Evolutionary conservation across 2,797 vertebrate species (phyloP).

Genomic region (Acanthis flammea): DNA sequence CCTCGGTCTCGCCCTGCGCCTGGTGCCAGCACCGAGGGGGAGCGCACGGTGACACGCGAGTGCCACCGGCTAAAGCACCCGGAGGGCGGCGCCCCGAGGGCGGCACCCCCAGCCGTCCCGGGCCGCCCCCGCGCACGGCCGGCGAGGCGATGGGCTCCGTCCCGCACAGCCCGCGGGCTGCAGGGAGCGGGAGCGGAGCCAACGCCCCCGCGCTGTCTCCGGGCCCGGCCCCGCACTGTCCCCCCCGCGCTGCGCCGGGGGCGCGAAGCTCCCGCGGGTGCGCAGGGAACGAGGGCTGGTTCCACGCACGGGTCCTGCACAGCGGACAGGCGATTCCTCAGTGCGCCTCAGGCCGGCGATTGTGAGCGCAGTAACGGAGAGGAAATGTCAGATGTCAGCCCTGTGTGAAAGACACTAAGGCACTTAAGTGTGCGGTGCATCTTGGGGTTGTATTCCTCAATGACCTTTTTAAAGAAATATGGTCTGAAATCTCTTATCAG

Average conservation of each 20-base stretch:
- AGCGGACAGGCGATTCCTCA: background rate
- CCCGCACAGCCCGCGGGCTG: background rate
- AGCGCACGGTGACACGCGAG: background rate
- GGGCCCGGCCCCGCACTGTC: accelerated
- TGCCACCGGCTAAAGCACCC: no score
- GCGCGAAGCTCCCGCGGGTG: background rate
- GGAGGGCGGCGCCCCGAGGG: background rate
- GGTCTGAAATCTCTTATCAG: background rate
- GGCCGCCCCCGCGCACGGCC: background rate
- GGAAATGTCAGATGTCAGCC: background rate
- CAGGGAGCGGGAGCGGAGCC: background rate
- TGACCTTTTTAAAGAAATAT: background rate
- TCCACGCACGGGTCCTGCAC: background rate
- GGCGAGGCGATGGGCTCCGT: background rate
- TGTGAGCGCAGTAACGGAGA: background rate
- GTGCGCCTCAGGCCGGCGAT: background rate
- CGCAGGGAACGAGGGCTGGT: background rate
- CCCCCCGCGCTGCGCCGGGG: background rate
- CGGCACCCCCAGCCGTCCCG: accelerated
- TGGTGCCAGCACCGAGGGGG: background rate
- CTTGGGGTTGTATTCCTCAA: background rate
- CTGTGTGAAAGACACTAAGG: background rate
- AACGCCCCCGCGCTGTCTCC: no score
- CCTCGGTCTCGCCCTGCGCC: background rate
- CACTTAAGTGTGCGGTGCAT: background rate